Evolutionary conservation across 2,113 vertebrate species (phyloP).

Genomic region (Lophotis ruficrista): DNA sequence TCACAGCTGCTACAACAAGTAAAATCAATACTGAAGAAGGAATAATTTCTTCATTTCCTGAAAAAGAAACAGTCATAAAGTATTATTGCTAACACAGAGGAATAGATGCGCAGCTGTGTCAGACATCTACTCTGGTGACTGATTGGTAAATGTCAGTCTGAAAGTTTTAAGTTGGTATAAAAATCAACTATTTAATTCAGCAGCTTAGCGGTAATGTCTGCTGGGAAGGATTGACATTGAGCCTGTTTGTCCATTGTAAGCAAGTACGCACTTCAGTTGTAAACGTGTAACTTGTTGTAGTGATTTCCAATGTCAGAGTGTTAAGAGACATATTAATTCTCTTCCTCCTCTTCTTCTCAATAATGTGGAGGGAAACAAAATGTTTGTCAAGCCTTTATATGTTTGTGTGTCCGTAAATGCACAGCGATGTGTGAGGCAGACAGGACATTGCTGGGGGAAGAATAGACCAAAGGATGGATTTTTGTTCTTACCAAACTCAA

Average conservation of each 20-base stretch:
- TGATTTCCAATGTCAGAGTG: background rate
- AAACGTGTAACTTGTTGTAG: background rate
- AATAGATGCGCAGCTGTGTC: background rate
- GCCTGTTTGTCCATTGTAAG: background rate
- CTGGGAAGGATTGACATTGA: background rate
- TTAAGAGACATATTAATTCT: background rate
- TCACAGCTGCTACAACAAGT: background rate
- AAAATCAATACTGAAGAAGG: slow-evolving; percentile 11
- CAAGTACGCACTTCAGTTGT: background rate
- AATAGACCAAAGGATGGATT: background rate
- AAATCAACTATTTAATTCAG: background rate
- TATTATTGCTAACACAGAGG: background rate
- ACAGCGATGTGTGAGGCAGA: background rate
- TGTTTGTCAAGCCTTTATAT: background rate
- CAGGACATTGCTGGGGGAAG: rapidly evolving
- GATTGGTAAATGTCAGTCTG: background rate
- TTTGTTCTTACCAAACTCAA: slow-evolving; percentile 34
- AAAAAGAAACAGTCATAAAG: background rate
- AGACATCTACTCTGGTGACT: background rate
- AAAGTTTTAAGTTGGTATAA: background rate
- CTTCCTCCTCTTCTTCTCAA: background rate
- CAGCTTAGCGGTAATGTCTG: background rate
- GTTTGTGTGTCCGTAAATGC: rapidly evolving
- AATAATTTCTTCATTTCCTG: slow-evolving; percentile 27
- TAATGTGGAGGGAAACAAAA: background rate